Percentiles rank a stretch among this genome's conserved stretches.
Evolutionary conservation across 2,113 vertebrate species (phyloP).

Genomic region (Microcebus griseorufus): DNA sequence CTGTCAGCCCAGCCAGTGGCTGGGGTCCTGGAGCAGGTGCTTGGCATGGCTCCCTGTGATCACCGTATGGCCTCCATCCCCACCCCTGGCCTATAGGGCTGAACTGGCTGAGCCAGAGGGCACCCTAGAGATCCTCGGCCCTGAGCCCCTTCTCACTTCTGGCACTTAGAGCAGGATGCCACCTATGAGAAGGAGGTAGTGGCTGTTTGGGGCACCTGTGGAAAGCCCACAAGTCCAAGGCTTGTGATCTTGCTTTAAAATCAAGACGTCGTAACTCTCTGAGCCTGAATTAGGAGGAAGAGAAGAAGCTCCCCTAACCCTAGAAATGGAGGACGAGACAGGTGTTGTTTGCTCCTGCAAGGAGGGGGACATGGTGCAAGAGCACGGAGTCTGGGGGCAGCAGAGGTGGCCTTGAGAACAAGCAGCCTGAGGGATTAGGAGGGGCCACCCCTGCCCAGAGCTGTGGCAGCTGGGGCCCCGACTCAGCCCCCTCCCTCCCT

Average conservation of each 20-base stretch:
- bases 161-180: not conserved
- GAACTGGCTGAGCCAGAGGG: not conserved
- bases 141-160: not conserved
- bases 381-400: not conserved
- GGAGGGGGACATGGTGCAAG: not conserved
- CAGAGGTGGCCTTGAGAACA: not conserved
- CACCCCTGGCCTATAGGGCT: not conserved
- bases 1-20: not conserved
- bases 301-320: not conserved
- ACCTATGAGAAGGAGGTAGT: not conserved
- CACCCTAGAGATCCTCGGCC: not conserved
- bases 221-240: not conserved
- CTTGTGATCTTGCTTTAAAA: not conserved
- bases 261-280: not conserved
- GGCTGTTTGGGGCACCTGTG: not conserved
- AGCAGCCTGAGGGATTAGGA: not conserved
- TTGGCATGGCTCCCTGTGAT: not conserved
- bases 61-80: not conserved
- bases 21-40: not conserved
- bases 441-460: not conserved
- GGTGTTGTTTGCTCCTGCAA: not conserved
- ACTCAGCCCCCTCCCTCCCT: not conserved
- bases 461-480: not conserved
- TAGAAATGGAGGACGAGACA: not conserved
- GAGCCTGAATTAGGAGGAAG: not conserved